Evolutionary conservation across 2,888 invertebrate species (phyloP).

Genomic region (Arrhopalites spinosus): DNA sequence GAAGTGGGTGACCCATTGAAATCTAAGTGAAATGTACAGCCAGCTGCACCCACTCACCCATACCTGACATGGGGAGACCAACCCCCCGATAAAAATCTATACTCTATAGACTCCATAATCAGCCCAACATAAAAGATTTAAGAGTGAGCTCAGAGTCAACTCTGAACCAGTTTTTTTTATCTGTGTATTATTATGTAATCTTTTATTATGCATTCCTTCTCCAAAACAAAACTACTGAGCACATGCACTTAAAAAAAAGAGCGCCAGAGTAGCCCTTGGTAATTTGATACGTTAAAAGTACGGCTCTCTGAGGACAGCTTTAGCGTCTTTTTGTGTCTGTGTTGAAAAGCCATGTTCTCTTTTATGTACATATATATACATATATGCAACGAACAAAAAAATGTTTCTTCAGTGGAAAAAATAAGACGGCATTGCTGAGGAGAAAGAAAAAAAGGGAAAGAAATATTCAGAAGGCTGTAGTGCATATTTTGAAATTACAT

Average conservation of each 20-base stretch:
- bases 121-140: background rate
- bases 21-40: background rate
- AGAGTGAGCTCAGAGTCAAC: background rate
- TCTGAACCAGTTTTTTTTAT: background rate
- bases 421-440: background rate
- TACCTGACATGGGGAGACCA: too few relatives aligned
- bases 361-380: too few relatives aligned
- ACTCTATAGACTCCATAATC: background rate
- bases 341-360: too few relatives aligned
- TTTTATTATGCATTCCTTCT: background rate
- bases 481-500: too few relatives aligned
- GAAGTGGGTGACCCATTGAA: background rate
- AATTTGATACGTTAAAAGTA: background rate
- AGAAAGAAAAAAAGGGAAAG: background rate
- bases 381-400: too few relatives aligned
- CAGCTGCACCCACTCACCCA: too few relatives aligned
- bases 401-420: too few relatives aligned
- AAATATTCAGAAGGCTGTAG: too few relatives aligned
- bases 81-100: background rate
- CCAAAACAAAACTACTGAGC: too few relatives aligned
- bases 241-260: too few relatives aligned
- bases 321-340: too few relatives aligned
- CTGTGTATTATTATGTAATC: background rate
- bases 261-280: background rate
- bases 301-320: background rate